Evolutionary conservation across 2,113 vertebrate species (phyloP), one percentile per base, ranked within the genome.

Genomic region (Willisornis vidua): DNA sequence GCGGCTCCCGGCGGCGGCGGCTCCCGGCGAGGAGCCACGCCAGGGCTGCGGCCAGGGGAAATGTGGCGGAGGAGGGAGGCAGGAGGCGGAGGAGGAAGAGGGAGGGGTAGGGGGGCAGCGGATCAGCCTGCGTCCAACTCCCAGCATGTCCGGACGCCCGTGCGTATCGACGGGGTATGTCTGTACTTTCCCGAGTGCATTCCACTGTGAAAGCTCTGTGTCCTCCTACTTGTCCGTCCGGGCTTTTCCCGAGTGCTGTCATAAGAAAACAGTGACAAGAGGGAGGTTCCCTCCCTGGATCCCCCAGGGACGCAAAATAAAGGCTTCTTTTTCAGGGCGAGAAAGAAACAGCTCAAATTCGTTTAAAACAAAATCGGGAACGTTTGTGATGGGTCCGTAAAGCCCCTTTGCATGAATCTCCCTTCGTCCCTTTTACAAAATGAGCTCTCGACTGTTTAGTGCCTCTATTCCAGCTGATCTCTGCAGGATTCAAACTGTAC

Each of bases 281-380:
- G 10, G 41, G 45, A 1, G 7, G 17, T n/a, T 78, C 39, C 55
- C 6, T 3, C 43, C 39, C 29, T 52, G 67, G 14, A 55, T 65
- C 33, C 12, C 48, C 14, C 20, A 24, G 17, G 54, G 37, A 52
- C 4, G 14, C 65, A 81, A 87, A 78, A 75, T 2, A 72, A 45
- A 79, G 41, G 10, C 18, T 81, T 89, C 22, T 52, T 94, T 89
- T 85, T 52, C 31, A 20, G n/a, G 10, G 43, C n/a, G 76, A 51
- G 23, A 19, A 61, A 72, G 23, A 51, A 17, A 3, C 19, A 62
- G 45, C 13, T 67, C 58, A 70, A 87, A 75, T 91, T 96, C 87
- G 94, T 96, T 97, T 91, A 63, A 90, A 94, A 91, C 51, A 80
- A 90, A 77, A 59, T 70, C 49, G 26, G 10, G 37, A 33, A 22